Percentiles rank a stretch among this genome's conserved stretches.
These are phyloP conservation scores for Merops nubicus DNA, from an alignment of 2,113 vertebrate genomes.

Conservation along the genomic window DNA sequence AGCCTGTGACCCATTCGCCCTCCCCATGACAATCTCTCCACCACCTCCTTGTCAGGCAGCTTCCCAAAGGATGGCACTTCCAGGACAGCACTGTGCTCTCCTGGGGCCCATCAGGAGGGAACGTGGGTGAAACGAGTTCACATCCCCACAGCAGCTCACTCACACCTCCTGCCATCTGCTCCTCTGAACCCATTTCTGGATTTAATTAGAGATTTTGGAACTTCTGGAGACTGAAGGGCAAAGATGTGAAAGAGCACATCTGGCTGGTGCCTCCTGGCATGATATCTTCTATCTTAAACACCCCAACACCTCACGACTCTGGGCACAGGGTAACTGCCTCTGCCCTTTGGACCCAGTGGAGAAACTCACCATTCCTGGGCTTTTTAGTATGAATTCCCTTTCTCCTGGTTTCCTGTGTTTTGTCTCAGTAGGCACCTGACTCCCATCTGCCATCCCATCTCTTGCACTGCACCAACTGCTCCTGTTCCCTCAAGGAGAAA, in stretches of 20 bases:
- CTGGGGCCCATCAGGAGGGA: neutral
- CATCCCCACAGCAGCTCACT: neutral
- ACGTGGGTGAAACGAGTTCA: neutral
- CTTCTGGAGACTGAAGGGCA: neutral
- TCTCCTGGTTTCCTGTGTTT: neutral
- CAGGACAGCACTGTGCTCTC: neutral
- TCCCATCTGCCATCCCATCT: neutral
- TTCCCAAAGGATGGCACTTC: neutral
- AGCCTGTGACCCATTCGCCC: neutral
- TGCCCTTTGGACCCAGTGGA: neutral
- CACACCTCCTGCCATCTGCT: neutral
- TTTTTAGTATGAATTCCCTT: neutral
- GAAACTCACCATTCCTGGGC: neutral
- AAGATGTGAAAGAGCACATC: neutral
- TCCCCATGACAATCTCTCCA: neutral
- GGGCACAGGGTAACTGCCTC: neutral
- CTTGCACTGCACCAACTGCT: neutral
- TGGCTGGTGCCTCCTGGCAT: neutral
- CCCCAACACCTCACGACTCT: neutral
- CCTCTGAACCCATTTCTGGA: neutral
- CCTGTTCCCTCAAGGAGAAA: neutral
- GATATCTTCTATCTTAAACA: neutral
- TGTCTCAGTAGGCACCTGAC: neutral
- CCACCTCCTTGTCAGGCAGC: neutral
- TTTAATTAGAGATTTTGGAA: constrained; percentile 11